Percentiles rank a stretch among this genome's conserved stretches.
Conservation (phyloP, 1,140 invertebrate species). For the Drosophila teissieri region DNA sequence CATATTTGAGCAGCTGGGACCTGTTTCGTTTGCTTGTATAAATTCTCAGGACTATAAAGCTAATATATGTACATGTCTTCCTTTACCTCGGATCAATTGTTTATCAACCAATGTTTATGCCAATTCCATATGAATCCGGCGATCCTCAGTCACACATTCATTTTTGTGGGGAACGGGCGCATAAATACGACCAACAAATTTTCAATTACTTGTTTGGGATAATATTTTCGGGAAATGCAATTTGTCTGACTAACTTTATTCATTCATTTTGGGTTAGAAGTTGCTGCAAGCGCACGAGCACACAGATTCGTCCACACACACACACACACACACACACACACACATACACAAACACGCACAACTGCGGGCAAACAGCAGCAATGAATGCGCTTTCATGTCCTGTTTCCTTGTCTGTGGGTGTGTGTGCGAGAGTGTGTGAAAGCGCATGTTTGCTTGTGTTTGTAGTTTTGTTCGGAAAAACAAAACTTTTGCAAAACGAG, state of each 20-base stretch:
- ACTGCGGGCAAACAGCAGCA: slow-evolving; percentile 57
- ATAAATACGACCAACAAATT: slow-evolving; percentile 76
- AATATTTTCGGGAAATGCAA: slow-evolving; percentile 79
- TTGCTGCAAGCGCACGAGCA: slow-evolving; percentile 46
- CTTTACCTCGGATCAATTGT: background rate
- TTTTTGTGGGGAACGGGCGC: slow-evolving; percentile 6
- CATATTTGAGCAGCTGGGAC: no score
- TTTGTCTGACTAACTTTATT: slow-evolving; percentile 80
- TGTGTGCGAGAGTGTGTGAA: slow-evolving; percentile 28
- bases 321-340: background rate
- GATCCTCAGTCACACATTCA: background rate
- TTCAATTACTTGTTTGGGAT: slow-evolving; percentile 81
- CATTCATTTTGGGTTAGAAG: slow-evolving; percentile 73
- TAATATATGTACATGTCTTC: background rate
- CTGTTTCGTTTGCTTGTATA: background rate
- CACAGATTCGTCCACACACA: slow-evolving; percentile 6
- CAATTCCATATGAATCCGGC: background rate
- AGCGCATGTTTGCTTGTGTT: slow-evolving; percentile 66
- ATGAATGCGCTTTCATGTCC: slow-evolving; percentile 63
- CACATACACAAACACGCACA: background rate
- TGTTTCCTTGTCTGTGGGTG: slow-evolving; percentile 30
- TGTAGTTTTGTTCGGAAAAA: slow-evolving; percentile 65
- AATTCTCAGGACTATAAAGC: background rate
- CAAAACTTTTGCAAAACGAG: slow-evolving; percentile 66
- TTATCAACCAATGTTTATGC: background rate